Base-by-base conservation (phyloP, 2,797 vertebrate genomes). In the Prionace glauca region DNA sequence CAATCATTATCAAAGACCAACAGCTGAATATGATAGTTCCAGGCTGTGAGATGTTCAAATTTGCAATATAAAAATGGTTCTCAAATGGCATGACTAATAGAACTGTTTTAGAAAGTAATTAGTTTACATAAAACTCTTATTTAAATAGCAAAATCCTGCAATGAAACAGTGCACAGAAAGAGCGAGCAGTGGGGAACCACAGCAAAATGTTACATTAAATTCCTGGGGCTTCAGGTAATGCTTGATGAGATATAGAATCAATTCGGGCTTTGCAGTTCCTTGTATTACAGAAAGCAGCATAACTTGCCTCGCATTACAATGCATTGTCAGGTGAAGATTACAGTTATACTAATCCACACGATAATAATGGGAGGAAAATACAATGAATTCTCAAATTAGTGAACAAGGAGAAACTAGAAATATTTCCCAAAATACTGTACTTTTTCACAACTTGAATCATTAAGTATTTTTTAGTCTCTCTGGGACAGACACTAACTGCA, bases 101-200 rank as follows among this genome's bases (percentile, higher is more conserved):
- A 98, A 98, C 98, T 99, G 99, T 98, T 99, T 99, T 99, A 99
- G 98, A 98, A 98, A 98, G 98, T 99, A 99, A 99, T 99, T 99
- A 99, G 98, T 99, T 99, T 99, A 99, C 98, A 99, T 98, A 99
- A 99, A 99, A 98, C 98, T 98, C 98, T 98, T 97, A 98, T 98
- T 99, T 99, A 99, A 99, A 99, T 98, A 98, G 98, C 98, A 98
- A 99, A 99, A 99, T 97, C 97, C 98, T 97, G 98, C 99, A 99
- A 99, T 99, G 99, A 99, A 99, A 98, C 98, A 97, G 97, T 99
- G 99, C 99, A 98, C 99, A 98, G 98, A 99, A 99, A 99, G 98
- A 99, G 99, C 99, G 98, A 98, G 98, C 98, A 98, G 98, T 99
- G 98, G 98, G 98, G 98, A 98, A 98, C 98, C 98, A 98, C 98